A percentile compares a stretch with the other conserved stretches of the same genome.
phyloP scores from a whole-genome alignment of 1,140 invertebrate species.

The Drosophila murphyi region DNA sequence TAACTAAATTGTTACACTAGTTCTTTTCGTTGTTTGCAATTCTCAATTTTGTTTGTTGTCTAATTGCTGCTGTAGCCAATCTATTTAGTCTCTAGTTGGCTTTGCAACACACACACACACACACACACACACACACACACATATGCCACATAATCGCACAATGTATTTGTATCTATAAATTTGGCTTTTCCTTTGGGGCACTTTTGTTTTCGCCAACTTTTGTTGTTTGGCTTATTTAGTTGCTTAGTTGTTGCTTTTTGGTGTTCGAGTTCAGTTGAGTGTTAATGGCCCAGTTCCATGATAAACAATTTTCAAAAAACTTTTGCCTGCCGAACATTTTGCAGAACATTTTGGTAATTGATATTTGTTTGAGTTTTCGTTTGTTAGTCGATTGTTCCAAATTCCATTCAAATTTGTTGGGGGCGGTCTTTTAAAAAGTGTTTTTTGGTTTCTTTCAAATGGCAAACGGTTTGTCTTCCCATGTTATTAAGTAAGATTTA shows the following conservation, averaged over 20 bases:
- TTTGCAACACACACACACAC: conserved; percentile 10
- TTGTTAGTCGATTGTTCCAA: not conserved
- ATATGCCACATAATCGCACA: not conserved
- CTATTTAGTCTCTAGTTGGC: conserved; percentile 39
- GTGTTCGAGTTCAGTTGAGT: conserved; percentile 18
- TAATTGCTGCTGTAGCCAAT: conserved; percentile 27
- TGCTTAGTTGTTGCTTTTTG: conserved; percentile 3
- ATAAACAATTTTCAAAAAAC: conserved; percentile 44
- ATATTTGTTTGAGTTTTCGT: conserved; percentile 21
- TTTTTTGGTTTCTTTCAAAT: not conserved
- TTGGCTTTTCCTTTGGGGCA: conserved; percentile 37
- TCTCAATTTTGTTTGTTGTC: conserved; percentile 46
- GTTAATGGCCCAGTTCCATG: conserved; percentile 57
- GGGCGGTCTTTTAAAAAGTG: not conserved
- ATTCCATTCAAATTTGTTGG: conserved; percentile 1
- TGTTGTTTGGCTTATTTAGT: not conserved
- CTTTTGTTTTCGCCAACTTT: conserved; percentile 37
- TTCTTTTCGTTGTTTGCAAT: conserved; percentile 39
- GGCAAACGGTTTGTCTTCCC: not conserved
- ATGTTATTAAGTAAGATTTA: not conserved
- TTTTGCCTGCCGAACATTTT: conserved; percentile 15
- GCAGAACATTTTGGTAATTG: conserved; percentile 31
- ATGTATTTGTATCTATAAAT: conserved; percentile 32
- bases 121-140: conserved; percentile 1
- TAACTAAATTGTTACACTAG: conserved; percentile 16